Conservation (phyloP, 2,113 vertebrate species). For the Calyptommatus sinebrachiatus region DNA sequence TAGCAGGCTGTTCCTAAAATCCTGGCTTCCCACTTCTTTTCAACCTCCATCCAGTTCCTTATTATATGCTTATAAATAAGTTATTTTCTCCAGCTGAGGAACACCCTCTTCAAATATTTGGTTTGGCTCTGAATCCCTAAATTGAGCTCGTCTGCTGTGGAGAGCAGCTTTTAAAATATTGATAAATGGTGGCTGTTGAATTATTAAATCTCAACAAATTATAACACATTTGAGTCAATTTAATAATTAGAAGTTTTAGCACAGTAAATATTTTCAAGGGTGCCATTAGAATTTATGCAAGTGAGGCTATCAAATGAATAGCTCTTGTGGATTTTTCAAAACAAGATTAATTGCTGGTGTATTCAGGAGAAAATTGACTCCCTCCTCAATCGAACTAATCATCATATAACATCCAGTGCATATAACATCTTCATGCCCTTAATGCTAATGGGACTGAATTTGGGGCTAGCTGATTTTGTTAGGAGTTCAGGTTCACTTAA, state of each 20-base stretch:
- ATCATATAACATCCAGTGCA: neutral
- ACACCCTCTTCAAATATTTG: slow-evolving; percentile 15
- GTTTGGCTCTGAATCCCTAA: neutral
- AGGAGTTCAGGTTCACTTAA: neutral
- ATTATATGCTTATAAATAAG: neutral
- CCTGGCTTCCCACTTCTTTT: neutral
- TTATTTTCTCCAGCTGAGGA: neutral
- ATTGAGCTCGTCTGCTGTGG: neutral
- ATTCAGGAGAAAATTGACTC: neutral
- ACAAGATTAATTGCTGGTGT: neutral
- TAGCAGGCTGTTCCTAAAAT: neutral
- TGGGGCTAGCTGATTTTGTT: neutral
- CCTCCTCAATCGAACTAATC: neutral
- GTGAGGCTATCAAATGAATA: neutral
- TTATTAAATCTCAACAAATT: slow-evolving; percentile 24
- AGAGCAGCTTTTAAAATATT: slow-evolving; percentile 22
- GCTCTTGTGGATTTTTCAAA: slow-evolving; percentile 3
- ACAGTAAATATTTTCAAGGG: slow-evolving; percentile 11
- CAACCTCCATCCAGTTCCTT: neutral
- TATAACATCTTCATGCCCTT: neutral
- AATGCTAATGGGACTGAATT: neutral
- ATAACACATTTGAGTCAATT: slow-evolving; percentile 15
- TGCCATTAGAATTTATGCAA: neutral
- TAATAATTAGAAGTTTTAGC: slow-evolving; percentile 16
- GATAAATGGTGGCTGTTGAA: slow-evolving; percentile 18